Base-by-base conservation (phyloP, 1,140 invertebrate genomes). In the Bombus pyrosoma region DNA sequence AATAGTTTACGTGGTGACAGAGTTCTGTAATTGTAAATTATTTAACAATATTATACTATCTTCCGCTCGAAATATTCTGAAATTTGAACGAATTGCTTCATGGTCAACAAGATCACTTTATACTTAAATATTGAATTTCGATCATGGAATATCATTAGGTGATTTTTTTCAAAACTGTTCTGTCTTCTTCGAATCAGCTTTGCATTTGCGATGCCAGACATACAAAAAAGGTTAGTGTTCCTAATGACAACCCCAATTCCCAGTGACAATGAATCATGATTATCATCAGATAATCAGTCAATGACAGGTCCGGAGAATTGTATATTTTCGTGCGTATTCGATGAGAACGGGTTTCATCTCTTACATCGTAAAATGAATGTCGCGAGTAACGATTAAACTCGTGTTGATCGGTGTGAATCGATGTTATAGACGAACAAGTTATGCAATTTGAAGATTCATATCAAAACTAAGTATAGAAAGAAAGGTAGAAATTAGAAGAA, bases 171-270 rank as follows among this genome's bases (percentile, higher is more conserved):
- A 1, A 25, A 64, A 1, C 4, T 15, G 9, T 39, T 53, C 47
- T 53, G 47, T 22, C 10, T 53, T 25, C 53, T 53, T n/a, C 43
- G 59, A 13, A 39, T 69, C 72, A 43, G 8, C 47, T 79, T 68
- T 41, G 25, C 32, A n/a, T 39, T 28, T 39, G 9, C 68, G 41
- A 83, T 62, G 74, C 66, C 71, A 77, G 37, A 76, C 59, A 74
- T 53, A 71, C 28, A 62, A 62, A 82, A 72, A 71, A 85, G 83
- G 83, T 85, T 84, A 62, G 84, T 77, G 18, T 80, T 68, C 41
- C 74, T 78, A 83, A 77, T n/a, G 25, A 25, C 34, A 32, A n/a
- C 22, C 47, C 47, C 18, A 53, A 53, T 53, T 53, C 18, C 47
- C 18, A 18, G 47, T 53, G 5, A 53, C 47, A 53, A 22, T 53